Base-by-base conservation (phyloP, 2,797 vertebrate species). In the Smutsia gigantea region DNA sequence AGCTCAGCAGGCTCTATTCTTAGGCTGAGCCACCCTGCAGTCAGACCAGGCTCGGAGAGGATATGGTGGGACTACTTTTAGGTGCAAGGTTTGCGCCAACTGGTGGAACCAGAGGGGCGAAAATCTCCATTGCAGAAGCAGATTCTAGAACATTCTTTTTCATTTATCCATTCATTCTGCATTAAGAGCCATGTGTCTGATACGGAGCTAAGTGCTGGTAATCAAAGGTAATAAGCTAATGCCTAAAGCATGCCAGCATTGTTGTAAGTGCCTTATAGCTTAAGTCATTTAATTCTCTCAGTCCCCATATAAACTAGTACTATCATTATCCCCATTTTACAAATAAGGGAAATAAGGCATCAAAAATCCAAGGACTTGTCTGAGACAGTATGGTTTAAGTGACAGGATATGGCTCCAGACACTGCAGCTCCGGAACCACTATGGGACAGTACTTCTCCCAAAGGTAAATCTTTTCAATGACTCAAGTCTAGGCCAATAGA, bases 1-100 rank as follows among this genome's bases (percentile, higher is more conserved):
- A 85, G 53, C 59, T 83, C 79, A 53, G 94, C 75, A 77, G 39
- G 29, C 37, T 71, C 92, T 95, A 85, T 97, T 93, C 90, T 91
- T 92, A 92, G 82, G 49, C 39, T n/a, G 17, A 53, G 7, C 63
- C 27, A 13, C 72, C 51, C 66, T 53, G 37, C 11, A 29, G 69
- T 14, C 59, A 57, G 42, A 53, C 53, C 71, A 51, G 57, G 42
- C 71, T 68, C 93, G 29, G 74, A 87, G 85, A 85, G 61, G 55
- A 49, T 14, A 61, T 2, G 23, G 17, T 17, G 9, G 74, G 49
- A 46, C 55, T 89, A 90, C 88, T 94, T 97, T 96, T 95, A 97
- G 77, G 83, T 57, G 27, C 42, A 66, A 25, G 39, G 8, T n/a
- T 68, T 46, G 95, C 86, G 79, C 83, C 89, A 90, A 7, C 42